Evolutionary conservation across 1,140 invertebrate genomes (phyloP), one percentile per base, ranked within the genome.

Genomic region (Stratiolaelaps scimitus): DNA sequence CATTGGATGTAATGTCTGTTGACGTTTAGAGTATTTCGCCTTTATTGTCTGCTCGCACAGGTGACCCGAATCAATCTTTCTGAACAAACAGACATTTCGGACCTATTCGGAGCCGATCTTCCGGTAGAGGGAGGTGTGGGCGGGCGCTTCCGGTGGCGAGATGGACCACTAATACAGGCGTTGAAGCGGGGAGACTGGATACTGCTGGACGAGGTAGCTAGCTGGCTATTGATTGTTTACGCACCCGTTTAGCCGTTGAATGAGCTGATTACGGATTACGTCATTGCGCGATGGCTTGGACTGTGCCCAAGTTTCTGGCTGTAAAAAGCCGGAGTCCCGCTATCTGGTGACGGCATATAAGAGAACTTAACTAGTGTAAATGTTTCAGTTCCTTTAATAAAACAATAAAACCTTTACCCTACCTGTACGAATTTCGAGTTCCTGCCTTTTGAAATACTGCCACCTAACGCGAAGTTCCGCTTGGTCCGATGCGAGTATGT

Each of bases 51-150:
- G 15, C 26, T 28, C 15, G 7, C 15, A 26, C 53, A 60, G 53
- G 80, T 98, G 7, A 83, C 93, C 17, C 78, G 96, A 44, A 92
- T 99, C 48, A 99, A 99, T 81, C 80, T 99, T 15, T 98, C 93
- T 46, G 95, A 99, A 74, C 95, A 99, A 80, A 99, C 95, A 0
- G 95, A 98, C 79, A 83, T 98, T 56, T 89, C 87, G 20, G 96
- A 99, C 80, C 78, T 99, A 17, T 99, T 99, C 79, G 96, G 96
- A 48, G 88, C 92, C 45, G 95, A 99, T 80, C 78, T 99, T 60
- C 96, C 96, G 0, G 84, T 92, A 1, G 90, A 95, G 80, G 89
- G 91, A 67, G 83, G 82, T 0, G 78, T 78, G 66, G 81, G 83
- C 67, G 92, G 92, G 15, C 83, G 85, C 67, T 99, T 99, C 81